Conservation (phyloP, 2,888 invertebrate genomes). For the Trilocha varians region DNA sequence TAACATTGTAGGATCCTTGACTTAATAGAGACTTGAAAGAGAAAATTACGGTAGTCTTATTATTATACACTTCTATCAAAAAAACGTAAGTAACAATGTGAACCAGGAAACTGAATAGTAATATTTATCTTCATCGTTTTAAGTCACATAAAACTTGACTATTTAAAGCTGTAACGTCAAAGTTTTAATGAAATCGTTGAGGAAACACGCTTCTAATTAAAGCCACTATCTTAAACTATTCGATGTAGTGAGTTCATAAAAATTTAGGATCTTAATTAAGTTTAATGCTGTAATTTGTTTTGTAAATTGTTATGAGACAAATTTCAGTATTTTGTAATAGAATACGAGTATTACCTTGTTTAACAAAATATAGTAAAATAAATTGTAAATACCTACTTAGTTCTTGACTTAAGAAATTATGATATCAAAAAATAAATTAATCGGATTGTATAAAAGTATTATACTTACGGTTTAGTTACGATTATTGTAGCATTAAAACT, state of each 20-base stretch:
- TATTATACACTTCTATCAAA: too few relatives aligned
- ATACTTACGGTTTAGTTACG: too few relatives aligned
- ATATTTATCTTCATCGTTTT: neutral
- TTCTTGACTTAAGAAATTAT: too few relatives aligned
- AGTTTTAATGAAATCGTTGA: neutral
- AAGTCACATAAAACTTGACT: neutral
- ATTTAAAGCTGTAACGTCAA: neutral
- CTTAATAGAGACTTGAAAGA: too few relatives aligned
- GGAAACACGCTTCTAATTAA: neutral
- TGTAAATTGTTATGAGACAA: neutral
- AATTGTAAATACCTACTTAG: too few relatives aligned
- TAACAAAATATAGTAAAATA: too few relatives aligned
- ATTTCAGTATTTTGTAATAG: neutral
- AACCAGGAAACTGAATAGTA: neutral
- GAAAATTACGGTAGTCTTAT: too few relatives aligned
- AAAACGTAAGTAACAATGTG: neutral
- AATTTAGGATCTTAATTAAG: neutral
- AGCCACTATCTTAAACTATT: neutral
- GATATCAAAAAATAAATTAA: too few relatives aligned
- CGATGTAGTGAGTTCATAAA: neutral
- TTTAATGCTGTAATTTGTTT: neutral
- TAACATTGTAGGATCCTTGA: too few relatives aligned
- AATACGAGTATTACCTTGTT: too few relatives aligned
- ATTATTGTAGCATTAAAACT: neutral
- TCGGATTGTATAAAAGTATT: too few relatives aligned